These are phyloP conservation scores for Dichetophora obliterata DNA, from an alignment of 2,888 invertebrate species.

Conservation along the genomic window DNA sequence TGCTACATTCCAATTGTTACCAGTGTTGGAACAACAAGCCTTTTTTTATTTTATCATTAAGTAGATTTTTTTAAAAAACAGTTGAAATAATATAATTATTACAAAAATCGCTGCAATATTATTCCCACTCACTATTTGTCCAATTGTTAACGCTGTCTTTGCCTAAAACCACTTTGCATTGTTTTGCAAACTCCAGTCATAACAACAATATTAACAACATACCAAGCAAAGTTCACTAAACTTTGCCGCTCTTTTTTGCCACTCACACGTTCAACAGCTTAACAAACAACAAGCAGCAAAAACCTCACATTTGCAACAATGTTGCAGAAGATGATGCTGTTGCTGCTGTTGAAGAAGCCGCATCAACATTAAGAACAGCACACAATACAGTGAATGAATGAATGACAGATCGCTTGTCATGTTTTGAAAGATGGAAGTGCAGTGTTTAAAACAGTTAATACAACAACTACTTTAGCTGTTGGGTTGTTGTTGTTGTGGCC, in stretches of 20 bases:
- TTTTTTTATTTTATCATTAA: too few species aligned
- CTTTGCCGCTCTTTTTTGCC: background rate
- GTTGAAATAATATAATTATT: background rate
- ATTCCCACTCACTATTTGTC: background rate
- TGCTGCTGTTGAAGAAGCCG: background rate
- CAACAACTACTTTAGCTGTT: slow-evolving; percentile 11
- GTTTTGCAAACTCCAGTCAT: background rate
- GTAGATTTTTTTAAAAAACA: background rate
- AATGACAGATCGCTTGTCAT: slow-evolving; percentile 4
- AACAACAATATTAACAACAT: background rate
- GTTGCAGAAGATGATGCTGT: background rate
- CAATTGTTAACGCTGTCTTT: background rate
- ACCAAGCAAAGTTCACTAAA: background rate
- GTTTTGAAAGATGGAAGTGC: background rate
- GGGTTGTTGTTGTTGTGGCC: background rate
- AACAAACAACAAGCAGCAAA: too few species aligned
- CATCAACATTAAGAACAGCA: background rate
- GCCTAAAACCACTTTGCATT: background rate
- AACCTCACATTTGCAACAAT: background rate
- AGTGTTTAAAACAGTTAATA: background rate
- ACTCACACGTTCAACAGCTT: background rate
- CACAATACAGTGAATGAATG: background rate
- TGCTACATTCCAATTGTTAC: slow-evolving; percentile 4
- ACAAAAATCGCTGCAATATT: background rate
- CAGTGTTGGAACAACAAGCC: background rate